Base-by-base conservation (phyloP, 2,888 invertebrate species). In the Iphiclides podalirius region DNA sequence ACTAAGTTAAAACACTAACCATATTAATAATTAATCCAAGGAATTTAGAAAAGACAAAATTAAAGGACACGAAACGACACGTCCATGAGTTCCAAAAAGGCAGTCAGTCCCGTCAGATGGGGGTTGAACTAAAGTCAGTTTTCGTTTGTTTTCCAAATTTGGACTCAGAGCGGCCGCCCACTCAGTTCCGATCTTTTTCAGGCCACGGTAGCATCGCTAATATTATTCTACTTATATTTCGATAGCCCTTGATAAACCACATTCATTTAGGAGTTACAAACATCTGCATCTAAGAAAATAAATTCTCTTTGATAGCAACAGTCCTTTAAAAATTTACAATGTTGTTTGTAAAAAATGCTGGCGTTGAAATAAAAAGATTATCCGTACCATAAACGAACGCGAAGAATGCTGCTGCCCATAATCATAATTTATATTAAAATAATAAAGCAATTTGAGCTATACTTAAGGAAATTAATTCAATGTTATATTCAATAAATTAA, bases 401-500 rank as follows among this genome's bases (percentile, higher is more conserved):
- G 35, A 45, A 47, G 43, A 51, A 39, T 39, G 54, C 47, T 44
- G 55, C 53, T 53, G 52, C 54, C 57, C 53, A 57, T 57, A 57
- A 54, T 58, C 51, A 58, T 49, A 44, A 50, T 50, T 50, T 54
- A 59, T 55, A 59, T 57, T 57, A 55, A 57, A 54, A 59, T 58
- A 57, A 61, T 58, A 55, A 62, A 57, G 52, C 60, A 53, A 60
- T 63, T 59, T 54, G 60, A 67, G 63, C 55, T 66, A 60, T 61
- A 60, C 63, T 64, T 66, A 64, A 66, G 65, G 66, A 57, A 72
- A 79, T 78, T 77, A 77, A 79, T 79, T 75, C 61, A 70, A 74
- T 75, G 72, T 75, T 74, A 75, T 70, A 72, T 73, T 76, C 69
- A 73, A 76, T 78, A 79, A 79, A 78, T 75, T 76, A 79, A 70